Percentiles rank a stretch among this genome's conserved stretches.
Evolutionary conservation across 1,140 invertebrate genomes (phyloP).

Genomic region (Phocides pigmalion): DNA sequence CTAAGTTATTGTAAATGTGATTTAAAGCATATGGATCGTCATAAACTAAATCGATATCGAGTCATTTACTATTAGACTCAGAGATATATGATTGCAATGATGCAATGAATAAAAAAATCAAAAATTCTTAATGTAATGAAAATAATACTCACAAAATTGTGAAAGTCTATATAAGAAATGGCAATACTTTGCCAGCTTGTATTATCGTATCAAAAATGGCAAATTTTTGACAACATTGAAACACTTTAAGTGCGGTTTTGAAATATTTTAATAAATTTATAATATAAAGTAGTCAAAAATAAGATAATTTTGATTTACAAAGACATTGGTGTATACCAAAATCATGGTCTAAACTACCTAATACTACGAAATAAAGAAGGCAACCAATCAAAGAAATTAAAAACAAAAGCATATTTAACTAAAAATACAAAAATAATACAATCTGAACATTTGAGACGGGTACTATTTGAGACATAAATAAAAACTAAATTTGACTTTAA

Average conservation of each 20-base stretch:
- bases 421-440: not conserved
- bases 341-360: constrained; percentile 4
- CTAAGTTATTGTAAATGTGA: not conserved
- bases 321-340: constrained; percentile 10
- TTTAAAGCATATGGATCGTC: not conserved
- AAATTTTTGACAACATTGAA: constrained; percentile 27
- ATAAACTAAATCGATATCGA: not conserved
- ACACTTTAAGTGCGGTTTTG: constrained; percentile 26
- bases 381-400: not conserved
- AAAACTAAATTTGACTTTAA: no score
- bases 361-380: not conserved
- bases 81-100: not conserved
- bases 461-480: not conserved
- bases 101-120: not conserved
- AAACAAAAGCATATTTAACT: not conserved
- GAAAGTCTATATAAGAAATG: not conserved
- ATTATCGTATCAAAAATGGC: not conserved
- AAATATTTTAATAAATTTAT: constrained; percentile 30
- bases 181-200: not conserved
- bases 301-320: constrained; percentile 16
- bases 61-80: not conserved
- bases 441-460: not conserved
- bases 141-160: not conserved
- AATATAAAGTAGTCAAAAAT: constrained; percentile 15
- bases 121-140: not conserved